Evolutionary conservation across 2,888 invertebrate species (phyloP), one percentile per base, ranked within the genome.

Genomic region (Sphaerophoria taeniata): DNA sequence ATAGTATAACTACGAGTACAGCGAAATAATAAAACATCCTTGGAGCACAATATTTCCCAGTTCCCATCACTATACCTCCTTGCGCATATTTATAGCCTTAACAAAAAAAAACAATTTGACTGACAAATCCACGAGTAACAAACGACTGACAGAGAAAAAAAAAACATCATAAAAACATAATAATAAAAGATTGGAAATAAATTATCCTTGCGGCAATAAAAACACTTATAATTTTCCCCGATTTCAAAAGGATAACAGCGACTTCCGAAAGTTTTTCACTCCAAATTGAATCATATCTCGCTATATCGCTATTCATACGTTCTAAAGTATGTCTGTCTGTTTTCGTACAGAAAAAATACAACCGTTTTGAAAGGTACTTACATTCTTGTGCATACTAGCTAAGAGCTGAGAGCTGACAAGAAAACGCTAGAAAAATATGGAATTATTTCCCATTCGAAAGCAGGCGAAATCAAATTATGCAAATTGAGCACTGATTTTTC

Each of bases 401-500:
- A 24, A 24, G 24, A 24, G 24, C 24, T 24, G 24, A 24, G 24
- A 24, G 24, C 3, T 9, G 12, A 43, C 6, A 58, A 58, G 39
- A 58, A 49, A 45, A 47, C 0, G 39, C 67, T 61, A 58, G 53
- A 45, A 72, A 79, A 81, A 81, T 80, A 85, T 81, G 76, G 76
- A 73, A 81, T 55, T 24, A 24, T 24, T 77, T 85, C 73, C 81
- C 65, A 85, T 85, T 77, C 63, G 63, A 76, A 81, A 77, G 45
- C 24, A 24, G 63, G 76, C 69, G 11, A 78, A 86, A 87, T 87
- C 82, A 85, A 87, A 87, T 87, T 87, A 87, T 87, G 87, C 87
- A 87, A 87, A 87, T 87, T 87, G 85, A 81, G 87, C 73, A 71
- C 84, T 87, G 87, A 87, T 87, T 87, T 87, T 87, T 87, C 85